Evolutionary conservation across 2,888 invertebrate genomes (phyloP).

Genomic region (Helleia helle): DNA sequence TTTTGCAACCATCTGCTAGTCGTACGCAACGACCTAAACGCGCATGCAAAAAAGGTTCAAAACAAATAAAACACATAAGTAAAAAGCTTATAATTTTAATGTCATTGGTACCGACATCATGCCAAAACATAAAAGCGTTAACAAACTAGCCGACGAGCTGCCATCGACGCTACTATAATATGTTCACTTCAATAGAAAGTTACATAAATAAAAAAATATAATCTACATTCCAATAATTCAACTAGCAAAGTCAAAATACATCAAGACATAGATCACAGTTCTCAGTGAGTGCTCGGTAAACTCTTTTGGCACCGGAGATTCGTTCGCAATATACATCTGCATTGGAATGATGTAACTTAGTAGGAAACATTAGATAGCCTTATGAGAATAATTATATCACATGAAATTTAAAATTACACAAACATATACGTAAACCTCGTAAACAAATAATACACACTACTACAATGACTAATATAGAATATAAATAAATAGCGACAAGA

Average conservation of each 20-base stretch:
- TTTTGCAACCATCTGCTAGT: conserved; percentile 61
- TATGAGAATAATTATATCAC: conserved; percentile 65
- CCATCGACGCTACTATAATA: conserved; percentile 44
- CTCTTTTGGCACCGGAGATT: conserved; percentile 63
- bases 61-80: conserved; percentile 54
- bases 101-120: conserved; percentile 61
- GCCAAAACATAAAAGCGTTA: conserved; percentile 63
- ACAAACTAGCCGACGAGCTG: conserved; percentile 49
- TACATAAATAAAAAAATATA: conserved; percentile 62
- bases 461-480: conserved; percentile 49
- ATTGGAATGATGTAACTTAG: conserved; percentile 49
- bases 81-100: conserved; percentile 72
- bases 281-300: conserved; percentile 38
- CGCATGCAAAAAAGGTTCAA: conserved; percentile 55
- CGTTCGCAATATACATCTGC: conserved; percentile 18
- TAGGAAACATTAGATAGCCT: conserved; percentile 46
- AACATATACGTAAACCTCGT: conserved; percentile 55
- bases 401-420: conserved; percentile 64
- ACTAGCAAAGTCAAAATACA: conserved; percentile 47
- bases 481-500: conserved; percentile 62
- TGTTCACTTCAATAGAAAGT: conserved; percentile 60
- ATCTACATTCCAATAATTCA: conserved; percentile 38
- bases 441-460: conserved; percentile 62
- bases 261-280: conserved; percentile 53
- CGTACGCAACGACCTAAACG: conserved; percentile 28